phyloP scores from a whole-genome alignment of 1,140 invertebrate species.

The Sminthurides bifidus region DNA sequence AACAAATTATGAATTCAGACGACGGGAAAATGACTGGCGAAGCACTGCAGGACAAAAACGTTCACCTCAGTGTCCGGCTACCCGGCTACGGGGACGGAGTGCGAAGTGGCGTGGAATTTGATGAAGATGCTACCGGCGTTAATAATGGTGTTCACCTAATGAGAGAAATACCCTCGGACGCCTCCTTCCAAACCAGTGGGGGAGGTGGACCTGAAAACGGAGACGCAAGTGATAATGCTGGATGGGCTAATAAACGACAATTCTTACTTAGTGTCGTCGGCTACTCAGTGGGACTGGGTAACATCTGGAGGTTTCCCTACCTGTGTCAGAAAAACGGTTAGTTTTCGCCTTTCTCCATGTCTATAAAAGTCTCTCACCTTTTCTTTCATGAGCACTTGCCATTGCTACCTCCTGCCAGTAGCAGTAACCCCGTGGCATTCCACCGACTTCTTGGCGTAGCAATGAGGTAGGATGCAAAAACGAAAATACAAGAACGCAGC shows the following conservation, averaged over 20 bases:
- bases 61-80: constrained; percentile 17
- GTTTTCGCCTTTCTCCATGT: constrained; percentile 32
- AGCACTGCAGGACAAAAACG: constrained; percentile 5
- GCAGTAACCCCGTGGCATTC: no score
- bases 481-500: no score
- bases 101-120: constrained; percentile 18
- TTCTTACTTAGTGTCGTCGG: constrained; percentile 84
- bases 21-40: background rate
- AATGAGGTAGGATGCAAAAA: no score
- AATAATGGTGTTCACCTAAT: constrained; percentile 33
- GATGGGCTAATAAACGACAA: constrained; percentile 54
- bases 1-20: background rate
- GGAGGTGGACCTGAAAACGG: constrained; percentile 38
- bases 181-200: constrained; percentile 45
- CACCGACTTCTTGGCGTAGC: no score
- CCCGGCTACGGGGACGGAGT: constrained; percentile 9
- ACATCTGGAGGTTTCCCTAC: constrained; percentile 92
- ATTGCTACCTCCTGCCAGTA: no score
- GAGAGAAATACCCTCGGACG: constrained; percentile 30
- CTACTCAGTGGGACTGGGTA: constrained; percentile 75
- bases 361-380: background rate
- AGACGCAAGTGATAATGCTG: constrained; percentile 15
- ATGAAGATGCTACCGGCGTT: constrained; percentile 20
- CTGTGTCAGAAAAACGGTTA: constrained; percentile 89
- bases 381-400: no score